Percentiles rank a stretch among this genome's conserved stretches.
phyloP scores from a whole-genome alignment of 2,797 vertebrate genomes.

The Corythornis leucogaster region DNA sequence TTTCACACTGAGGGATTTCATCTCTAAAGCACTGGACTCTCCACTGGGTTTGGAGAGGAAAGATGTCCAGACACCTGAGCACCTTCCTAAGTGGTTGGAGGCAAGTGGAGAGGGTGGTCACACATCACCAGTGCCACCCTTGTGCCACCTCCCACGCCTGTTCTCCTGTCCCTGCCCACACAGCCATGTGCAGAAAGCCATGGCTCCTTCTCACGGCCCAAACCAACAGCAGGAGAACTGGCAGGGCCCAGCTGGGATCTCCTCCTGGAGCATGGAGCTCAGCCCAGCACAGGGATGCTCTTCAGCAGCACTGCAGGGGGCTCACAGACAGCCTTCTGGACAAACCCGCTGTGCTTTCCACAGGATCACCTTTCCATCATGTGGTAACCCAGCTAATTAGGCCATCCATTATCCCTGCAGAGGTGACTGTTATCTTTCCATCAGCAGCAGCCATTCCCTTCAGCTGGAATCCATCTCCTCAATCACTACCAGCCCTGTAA shows the following conservation, averaged over 20 bases:
- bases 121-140: not conserved
- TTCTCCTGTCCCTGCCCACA: accelerated
- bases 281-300: not conserved
- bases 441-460: constrained; percentile 54
- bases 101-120: accelerated
- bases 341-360: constrained; percentile 41
- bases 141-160: not conserved
- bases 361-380: constrained; percentile 66
- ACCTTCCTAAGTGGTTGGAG: not conserved
- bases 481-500: not conserved
- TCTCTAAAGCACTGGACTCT: not conserved
- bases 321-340: not conserved
- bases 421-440: constrained; percentile 60
- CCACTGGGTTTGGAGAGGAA: not conserved
- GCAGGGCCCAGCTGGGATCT: not conserved
- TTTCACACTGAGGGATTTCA: no score
- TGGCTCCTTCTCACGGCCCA: not conserved
- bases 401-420: constrained; percentile 40
- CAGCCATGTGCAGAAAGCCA: accelerated
- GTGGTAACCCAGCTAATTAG: constrained; percentile 46
- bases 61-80: not conserved
- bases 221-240: accelerated
- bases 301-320: not conserved
- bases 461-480: constrained; percentile 55
- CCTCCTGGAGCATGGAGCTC: no score